phyloP scores from a whole-genome alignment of 2,797 vertebrate species.

The Telmatherina bonti region DNA sequence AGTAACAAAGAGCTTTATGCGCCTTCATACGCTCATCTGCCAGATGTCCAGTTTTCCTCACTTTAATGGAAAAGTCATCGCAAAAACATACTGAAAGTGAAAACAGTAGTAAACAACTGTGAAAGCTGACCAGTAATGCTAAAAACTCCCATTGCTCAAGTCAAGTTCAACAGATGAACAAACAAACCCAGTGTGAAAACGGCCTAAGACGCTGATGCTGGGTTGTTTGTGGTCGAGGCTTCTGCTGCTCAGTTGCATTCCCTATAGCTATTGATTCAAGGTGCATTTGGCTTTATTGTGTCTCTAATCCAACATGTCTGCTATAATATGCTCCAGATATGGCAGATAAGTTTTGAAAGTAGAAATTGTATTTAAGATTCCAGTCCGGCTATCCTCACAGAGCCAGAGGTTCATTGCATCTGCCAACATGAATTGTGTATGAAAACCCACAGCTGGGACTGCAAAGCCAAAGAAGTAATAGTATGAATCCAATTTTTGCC shows the following conservation, averaged over 20 bases:
- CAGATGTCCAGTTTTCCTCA: neutral
- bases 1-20: too few species aligned
- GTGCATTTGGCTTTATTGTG: conserved; percentile 36
- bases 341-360: conserved; percentile 18
- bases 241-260: conserved; percentile 19
- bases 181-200: conserved; percentile 44
- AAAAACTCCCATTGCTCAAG: conserved; percentile 10
- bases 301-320: conserved; percentile 36
- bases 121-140: conserved; percentile 10
- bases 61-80: neutral
- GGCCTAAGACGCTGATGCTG: conserved; percentile 5
- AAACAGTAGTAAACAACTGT: conserved; percentile 25
- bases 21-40: too few species aligned
- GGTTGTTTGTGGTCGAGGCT: conserved; percentile 13
- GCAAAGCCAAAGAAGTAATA: conserved; percentile 16
- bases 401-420: conserved; percentile 36
- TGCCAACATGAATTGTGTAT: conserved; percentile 30
- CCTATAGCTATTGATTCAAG: conserved; percentile 35
- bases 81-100: conserved; percentile 1
- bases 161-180: conserved; percentile 35
- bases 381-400: conserved; percentile 21
- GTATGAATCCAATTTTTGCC: conserved; percentile 10
- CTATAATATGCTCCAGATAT: conserved; percentile 39
- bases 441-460: conserved; percentile 12
- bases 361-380: conserved; percentile 20